Conservation (phyloP, 2,797 vertebrate species). For the Yasuhikotakia modesta region DNA sequence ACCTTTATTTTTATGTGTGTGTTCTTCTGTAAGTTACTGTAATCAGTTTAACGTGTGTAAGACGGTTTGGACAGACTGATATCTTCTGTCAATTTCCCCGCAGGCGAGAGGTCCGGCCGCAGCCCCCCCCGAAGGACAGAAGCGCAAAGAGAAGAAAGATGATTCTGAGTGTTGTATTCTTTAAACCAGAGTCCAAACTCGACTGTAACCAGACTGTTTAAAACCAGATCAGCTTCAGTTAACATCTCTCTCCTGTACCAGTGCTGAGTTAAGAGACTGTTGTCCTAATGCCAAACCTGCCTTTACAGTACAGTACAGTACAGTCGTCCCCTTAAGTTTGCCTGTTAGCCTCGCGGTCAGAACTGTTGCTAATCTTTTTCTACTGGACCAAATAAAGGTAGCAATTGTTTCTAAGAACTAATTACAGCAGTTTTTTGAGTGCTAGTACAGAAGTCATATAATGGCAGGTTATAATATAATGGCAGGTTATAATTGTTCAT, state of each 20-base stretch:
- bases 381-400: constrained; percentile 40
- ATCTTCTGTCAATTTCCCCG: neutral
- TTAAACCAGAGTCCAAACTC: constrained; percentile 63
- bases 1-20: too few species aligned
- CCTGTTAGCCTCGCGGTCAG: neutral
- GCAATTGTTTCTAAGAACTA: constrained; percentile 27
- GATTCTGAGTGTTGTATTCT: constrained; percentile 84
- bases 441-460: neutral
- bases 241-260: constrained; percentile 19
- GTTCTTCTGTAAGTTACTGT: too few species aligned
- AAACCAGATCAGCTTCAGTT: constrained; percentile 19
- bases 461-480: neutral
- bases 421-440: neutral
- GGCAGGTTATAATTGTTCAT: neutral
- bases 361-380: constrained; percentile 9
- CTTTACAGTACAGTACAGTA: constrained; percentile 9
- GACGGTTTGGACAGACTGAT: too few species aligned
- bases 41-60: too few species aligned
- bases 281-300: constrained; percentile 31
- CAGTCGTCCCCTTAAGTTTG: neutral
- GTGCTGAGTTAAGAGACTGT: constrained; percentile 24
- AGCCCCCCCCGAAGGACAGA: constrained; percentile 64
- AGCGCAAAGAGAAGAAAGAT: constrained; percentile 74
- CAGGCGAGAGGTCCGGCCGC: constrained; percentile 77
- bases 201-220: constrained; percentile 25